Evolutionary conservation across 2,113 vertebrate species (phyloP), one percentile per base, ranked within the genome.

Genomic region (Lophius piscatorius): DNA sequence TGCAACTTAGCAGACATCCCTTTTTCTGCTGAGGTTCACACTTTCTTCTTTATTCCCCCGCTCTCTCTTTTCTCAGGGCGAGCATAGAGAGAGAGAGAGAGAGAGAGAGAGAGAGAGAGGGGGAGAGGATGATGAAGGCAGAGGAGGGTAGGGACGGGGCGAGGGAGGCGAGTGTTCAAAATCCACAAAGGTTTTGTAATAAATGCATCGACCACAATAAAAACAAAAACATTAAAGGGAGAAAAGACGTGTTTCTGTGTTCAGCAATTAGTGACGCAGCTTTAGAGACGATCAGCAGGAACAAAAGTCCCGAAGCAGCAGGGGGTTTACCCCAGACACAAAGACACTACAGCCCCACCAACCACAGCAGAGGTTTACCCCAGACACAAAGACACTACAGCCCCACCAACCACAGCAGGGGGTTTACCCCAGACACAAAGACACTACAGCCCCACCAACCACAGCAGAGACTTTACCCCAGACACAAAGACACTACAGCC

Each of bases 221-320:
- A 88, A 88, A 91, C 88, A 89, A 89, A 91, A 91, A 87, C 78
- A 87, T 88, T 90, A 87, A 89, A 89, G 72, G 78, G 88, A 89
- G 89, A 91, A 88, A 90, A 91, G 88, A 85, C 66, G 77, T 87
- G 88, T 90, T 90, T 91, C 88, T 89, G 89, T 90, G 89, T 91
- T 91, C 87, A 91, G 90, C 88, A 89, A 91, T 92, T 91, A 91
- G 90, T 76, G 89, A 80, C 81, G 89, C 87, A 68, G 90, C 81
- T 87, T 91, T 91, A 88, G 86, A 83, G 87, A 48, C 74, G 88
- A 90, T 90, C 87, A 85, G 81, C 55, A 65, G 4, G 45, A 78
- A 90, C 88, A 90, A 90, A 91, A 76, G 87, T 83, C 45, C 60
- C 14, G 74, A 85, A 80, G 84, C 84, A 74, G 86, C 86, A 70